Base-by-base conservation (phyloP, 2,797 vertebrate species). In the Hydrophis major region DNA sequence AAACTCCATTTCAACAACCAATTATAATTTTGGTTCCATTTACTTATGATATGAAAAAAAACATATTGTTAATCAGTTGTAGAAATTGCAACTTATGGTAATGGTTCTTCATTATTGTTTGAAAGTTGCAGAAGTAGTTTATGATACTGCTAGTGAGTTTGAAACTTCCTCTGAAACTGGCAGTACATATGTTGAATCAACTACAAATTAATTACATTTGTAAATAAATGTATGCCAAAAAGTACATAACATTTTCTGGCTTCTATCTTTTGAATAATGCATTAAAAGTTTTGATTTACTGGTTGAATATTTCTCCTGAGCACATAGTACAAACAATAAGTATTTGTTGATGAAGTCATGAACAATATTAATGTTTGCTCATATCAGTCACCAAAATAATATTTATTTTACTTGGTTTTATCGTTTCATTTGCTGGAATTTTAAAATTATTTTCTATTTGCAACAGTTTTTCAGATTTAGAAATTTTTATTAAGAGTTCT, bases 21-120 rank as follows among this genome's bases (percentile, higher is more conserved):
- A 27, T 55, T 96, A 93, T 94, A 92, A 95, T 61, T 83, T 95
- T 97, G 42, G 56, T 25, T 93, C 5, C 86, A 28, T 89, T 83
- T 63, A 63, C 22, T 14, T 89, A 25, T 94, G n/a, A 92, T 27
- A 0, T 63, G 93, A 93, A 86, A n/a, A n/a, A 83, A 50, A 47
- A n/a, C 91, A 37, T 96, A 92, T 61, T 6, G 27, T 89, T 91
- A 47, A 13, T 90, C 61, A 55, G 0, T 87, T 53, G 94, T 92
- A 94, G 42, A 90, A 60, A 87, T 53, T 92, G 28, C 25, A 83
- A 53, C 20, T 50, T 61, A 50, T n/a, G 47, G 60, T 60, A 47
- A 16, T 92, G 7, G 63, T 63, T 86, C 8, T 32, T 37, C n/a
- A 86, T 86, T 74, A 47, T 57, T 63, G n/a, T 63, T n/a, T 56